These are phyloP conservation scores for Pelusios castaneus DNA, from an alignment of 2,113 vertebrate genomes.

Conservation along the genomic window DNA sequence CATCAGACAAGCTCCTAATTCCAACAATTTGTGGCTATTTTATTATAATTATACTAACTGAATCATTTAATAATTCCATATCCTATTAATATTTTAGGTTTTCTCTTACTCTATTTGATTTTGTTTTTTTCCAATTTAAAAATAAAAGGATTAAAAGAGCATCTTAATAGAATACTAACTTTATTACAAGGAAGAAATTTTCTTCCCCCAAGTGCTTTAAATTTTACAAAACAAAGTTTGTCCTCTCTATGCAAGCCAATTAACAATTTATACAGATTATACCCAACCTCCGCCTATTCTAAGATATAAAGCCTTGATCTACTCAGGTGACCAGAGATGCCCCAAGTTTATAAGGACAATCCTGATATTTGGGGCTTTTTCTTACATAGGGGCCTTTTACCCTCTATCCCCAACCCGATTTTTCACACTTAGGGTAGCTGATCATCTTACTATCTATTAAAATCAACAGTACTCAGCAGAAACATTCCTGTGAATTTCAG, in stretches of 20 bases:
- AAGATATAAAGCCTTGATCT: not conserved
- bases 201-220: not conserved
- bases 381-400: too few species aligned
- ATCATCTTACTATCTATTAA: not conserved
- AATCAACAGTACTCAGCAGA: not conserved
- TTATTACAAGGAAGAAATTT: not conserved
- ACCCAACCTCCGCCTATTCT: not conserved
- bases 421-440: too few species aligned
- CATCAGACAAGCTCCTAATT: slow-evolving; percentile 21
- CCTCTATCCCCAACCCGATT: too few species aligned
- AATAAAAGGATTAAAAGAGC: not conserved
- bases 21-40: slow-evolving; percentile 18
- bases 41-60: not conserved
- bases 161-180: not conserved
- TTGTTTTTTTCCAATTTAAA: not conserved
- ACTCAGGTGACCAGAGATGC: too few species aligned
- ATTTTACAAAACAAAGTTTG: not conserved
- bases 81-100: not conserved
- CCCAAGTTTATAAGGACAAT: too few species aligned
- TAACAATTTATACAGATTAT: not conserved
- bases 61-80: slow-evolving; percentile 16
- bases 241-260: not conserved
- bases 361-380: too few species aligned
- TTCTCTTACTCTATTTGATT: not conserved
- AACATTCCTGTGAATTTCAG: not conserved